phyloP scores from a whole-genome alignment of 2,113 vertebrate species.

The Bos javanicus region DNA sequence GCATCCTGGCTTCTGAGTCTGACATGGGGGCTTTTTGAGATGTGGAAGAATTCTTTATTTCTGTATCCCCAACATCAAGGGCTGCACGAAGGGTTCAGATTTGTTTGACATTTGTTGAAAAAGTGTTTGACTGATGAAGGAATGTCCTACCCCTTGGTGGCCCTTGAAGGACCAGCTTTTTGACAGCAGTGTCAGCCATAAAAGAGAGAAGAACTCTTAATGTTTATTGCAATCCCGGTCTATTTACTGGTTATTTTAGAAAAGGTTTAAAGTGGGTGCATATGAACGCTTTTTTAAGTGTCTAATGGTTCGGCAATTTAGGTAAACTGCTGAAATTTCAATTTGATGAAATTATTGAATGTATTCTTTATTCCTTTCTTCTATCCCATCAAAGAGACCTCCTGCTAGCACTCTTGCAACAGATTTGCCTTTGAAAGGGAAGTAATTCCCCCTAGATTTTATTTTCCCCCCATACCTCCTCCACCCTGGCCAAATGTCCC shows the following conservation, averaged over 20 bases:
- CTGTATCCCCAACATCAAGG: not conserved
- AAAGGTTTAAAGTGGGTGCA: not conserved
- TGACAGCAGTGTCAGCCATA: not conserved
- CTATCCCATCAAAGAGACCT: constrained; percentile 22
- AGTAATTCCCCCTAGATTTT: constrained; percentile 6
- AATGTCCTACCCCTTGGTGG: not conserved
- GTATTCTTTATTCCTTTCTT: not conserved
- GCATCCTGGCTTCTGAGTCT: not conserved
- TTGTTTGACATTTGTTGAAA: not conserved
- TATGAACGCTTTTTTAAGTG: not conserved
- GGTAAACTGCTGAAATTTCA: constrained; percentile 55
- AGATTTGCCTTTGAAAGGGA: constrained; percentile 40
- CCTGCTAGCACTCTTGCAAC: not conserved
- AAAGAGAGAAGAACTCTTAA: not conserved
- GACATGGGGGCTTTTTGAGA: not conserved
- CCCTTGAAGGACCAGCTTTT: not conserved
- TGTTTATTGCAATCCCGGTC: not conserved
- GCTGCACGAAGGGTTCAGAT: not conserved
- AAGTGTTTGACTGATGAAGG: not conserved
- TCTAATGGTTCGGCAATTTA: constrained; percentile 35
- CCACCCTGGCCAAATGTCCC: not conserved
- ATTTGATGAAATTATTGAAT: constrained; percentile 43
- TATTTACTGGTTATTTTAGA: constrained; percentile 17
- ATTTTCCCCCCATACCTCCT: not conserved
- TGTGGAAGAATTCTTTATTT: not conserved